Evolutionary conservation across 2,797 vertebrate genomes (phyloP), one percentile per base, ranked within the genome.

Genomic region (Cercopithecus neglectus): DNA sequence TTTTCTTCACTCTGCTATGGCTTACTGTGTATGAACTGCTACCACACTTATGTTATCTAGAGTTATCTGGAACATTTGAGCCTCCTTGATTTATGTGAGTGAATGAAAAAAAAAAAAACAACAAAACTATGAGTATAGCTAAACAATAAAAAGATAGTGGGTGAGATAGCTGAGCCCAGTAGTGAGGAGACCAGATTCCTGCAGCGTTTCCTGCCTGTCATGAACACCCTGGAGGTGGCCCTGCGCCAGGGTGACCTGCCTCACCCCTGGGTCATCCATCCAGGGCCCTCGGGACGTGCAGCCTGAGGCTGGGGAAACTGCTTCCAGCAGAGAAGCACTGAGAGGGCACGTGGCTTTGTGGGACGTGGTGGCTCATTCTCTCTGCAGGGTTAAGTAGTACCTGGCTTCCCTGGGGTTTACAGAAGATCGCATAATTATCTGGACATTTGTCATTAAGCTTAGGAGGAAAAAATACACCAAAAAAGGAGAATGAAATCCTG

Each of bases 91-190:
- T 9, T 72, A 72, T 87, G 64, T 4, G 11, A 9, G 0, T 57
- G 80, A 85, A 83, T 6, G 86, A 88, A 88, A 93, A 89, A 0
- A 26, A 19, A 21, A 53, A 7, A 19, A 21, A 26, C 8, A 8
- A 21, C 8, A 21, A 98, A 95, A 67, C 21, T 61, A 87, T 46
- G 59, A 19, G 16, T 88, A 91, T 7, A 80, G 41, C 87, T 50
- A 93, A 97, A 93, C 61, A 89, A 92, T 78, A 97, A 86, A 95
- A 97, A 91, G 78, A 97, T 83, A 92, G 67, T 57, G 76, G 83
- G 48, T 89, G 83, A 95, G 94, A 93, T 39, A 88, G 85, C 39
- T 24, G 21, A 83, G 7, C 36, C 7, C 2, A 4, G 50, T 12
- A 85, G 91, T 83, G 67, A 74, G 0, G 0, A 76, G 76, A 97